These are phyloP conservation scores for Metopia argyrocephala DNA, from an alignment of 2,888 invertebrate species.

Conservation along the genomic window DNA sequence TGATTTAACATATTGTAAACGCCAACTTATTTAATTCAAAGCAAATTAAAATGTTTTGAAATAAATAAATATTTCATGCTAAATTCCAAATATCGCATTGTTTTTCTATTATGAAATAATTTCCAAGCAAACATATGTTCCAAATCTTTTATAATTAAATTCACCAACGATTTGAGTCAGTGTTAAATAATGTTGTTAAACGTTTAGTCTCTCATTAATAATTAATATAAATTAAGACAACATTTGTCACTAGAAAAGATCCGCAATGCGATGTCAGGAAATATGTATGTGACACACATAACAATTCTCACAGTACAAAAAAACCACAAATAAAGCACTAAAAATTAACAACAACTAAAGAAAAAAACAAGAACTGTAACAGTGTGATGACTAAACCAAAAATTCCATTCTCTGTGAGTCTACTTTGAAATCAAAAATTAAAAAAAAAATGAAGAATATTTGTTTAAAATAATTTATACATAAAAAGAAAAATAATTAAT, in stretches of 20 bases:
- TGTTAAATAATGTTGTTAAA: constrained; percentile 10
- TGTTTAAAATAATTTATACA: neutral
- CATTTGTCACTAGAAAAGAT: constrained; percentile 12
- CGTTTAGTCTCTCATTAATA: neutral
- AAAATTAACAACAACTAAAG: neutral
- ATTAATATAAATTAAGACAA: constrained; percentile 10
- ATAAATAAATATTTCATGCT: no score
- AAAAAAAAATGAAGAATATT: neutral
- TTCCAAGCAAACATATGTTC: no score
- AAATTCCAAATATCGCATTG: no score
- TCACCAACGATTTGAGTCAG: constrained; percentile 48
- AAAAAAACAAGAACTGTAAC: constrained; percentile 32
- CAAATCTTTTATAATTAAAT: no score
- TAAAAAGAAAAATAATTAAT: constrained; percentile 1
- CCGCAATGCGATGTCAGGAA: constrained; percentile 2
- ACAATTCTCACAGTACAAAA: constrained; percentile 10
- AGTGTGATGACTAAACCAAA: constrained; percentile 40
- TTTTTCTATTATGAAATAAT: no score
- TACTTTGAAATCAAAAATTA: neutral
- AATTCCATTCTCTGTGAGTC: constrained; percentile 48
- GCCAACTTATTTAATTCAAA: no score
- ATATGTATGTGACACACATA: constrained; percentile 41
- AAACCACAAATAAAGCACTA: constrained; percentile 1
- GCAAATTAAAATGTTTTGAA: no score
- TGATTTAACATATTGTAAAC: no score